Base-by-base conservation (phyloP, 2,113 vertebrate genomes). In the Tapirus terrestris region DNA sequence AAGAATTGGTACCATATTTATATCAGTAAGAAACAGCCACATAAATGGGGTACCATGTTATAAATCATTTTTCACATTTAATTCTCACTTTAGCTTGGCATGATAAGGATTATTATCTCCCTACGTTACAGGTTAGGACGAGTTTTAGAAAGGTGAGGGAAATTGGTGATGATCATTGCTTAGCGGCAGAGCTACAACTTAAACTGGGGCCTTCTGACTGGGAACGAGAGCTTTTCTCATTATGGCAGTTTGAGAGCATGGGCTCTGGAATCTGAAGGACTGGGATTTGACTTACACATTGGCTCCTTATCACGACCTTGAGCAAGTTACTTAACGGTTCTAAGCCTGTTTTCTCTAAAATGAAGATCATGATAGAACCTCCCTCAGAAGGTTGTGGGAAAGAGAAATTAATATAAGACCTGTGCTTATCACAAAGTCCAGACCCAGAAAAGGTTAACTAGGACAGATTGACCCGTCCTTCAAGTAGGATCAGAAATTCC, bases 261-360 rank as follows among this genome's bases (percentile, higher is more conserved):
- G 65, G 33, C 45, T 80, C 53, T 88, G 70, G 58, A 76, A 60
- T 83, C n/a, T 5, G 23, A 60, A 58, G 56, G 92, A 90, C n/a
- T 51, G 73, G 23, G 27, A 23, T 79, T 73, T 90, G 61, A 86
- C 84, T 95, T 85, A 77, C 20, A 83, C 21, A 18, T 39, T 36
- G 88, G 13, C 23, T 83, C 53, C 25, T 91, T 67, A 45, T 63
- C 29, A 51, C 53, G 60, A 73, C 79, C 58, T 83, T 76, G 6
- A 63, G 76, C 63, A 89, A 94, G 21, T 58, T 56, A 16, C 25
- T 70, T 75, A 88, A 79, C 14, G n/a, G 48, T 68, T 88, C 39
- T 84, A 58, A 88, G 6, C 13, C 60, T 84, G 73, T 83, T 76
- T 96, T 81, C 61, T 75, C 45, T 88, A 83, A 97, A 83, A 43